A percentile compares a stretch with the other conserved stretches of the same genome.
phyloP scores from a whole-genome alignment of 2,888 invertebrate species.

The Heteromurus nitidus region DNA sequence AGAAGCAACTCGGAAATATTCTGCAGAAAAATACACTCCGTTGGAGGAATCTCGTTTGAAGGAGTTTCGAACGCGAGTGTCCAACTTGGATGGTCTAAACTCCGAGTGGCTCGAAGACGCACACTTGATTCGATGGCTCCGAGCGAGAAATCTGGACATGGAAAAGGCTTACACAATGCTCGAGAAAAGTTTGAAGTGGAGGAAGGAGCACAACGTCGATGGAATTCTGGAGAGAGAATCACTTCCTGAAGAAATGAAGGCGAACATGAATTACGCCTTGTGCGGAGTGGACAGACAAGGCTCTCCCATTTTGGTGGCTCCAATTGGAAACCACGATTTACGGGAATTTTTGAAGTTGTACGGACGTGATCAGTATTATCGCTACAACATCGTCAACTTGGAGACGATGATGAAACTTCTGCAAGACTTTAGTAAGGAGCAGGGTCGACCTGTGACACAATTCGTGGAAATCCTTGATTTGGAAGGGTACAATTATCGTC shows the following conservation, averaged over 20 bases:
- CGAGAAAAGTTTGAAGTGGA: slow-evolving; percentile 62
- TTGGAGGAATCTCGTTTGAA: slow-evolving; percentile 4
- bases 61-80: slow-evolving; percentile 20
- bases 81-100: slow-evolving; percentile 16
- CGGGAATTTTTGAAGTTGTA: slow-evolving; percentile 27
- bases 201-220: slow-evolving; percentile 56
- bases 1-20: too few relatives aligned
- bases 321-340: slow-evolving; percentile 38
- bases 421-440: slow-evolving; percentile 21
- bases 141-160: slow-evolving; percentile 66
- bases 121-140: slow-evolving; percentile 67
- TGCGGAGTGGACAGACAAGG: slow-evolving; percentile 43
- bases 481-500: slow-evolving; percentile 49
- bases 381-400: slow-evolving; percentile 42
- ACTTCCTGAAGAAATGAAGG: slow-evolving; percentile 36
- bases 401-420: slow-evolving; percentile 40
- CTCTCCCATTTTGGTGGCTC: slow-evolving; percentile 27
- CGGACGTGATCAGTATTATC: slow-evolving; percentile 14
- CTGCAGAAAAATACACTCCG: slow-evolving; percentile 19
- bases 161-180: slow-evolving; percentile 67
- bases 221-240: slow-evolving; percentile 50
- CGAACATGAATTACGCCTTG: slow-evolving; percentile 24
- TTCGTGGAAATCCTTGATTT: slow-evolving; percentile 57
- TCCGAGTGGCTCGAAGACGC: slow-evolving; percentile 38
- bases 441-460: slow-evolving; percentile 47